phyloP scores from a whole-genome alignment of 2,113 vertebrate genomes.

The Monarcha castaneiventris region DNA sequence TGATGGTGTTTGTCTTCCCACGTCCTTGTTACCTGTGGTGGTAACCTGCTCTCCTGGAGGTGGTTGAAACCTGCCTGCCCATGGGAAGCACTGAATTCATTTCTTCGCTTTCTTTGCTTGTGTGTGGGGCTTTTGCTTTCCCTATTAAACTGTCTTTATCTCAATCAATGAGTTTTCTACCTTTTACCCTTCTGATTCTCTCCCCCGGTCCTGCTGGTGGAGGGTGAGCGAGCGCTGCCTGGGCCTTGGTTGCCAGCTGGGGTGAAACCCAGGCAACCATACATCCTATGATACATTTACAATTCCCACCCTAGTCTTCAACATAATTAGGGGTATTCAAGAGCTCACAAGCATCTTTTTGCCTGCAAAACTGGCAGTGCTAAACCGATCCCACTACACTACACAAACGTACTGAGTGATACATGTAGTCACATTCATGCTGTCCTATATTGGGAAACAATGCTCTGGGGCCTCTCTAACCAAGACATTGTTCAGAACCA shows the following conservation, averaged over 20 bases:
- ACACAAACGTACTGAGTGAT: neutral
- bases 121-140: neutral
- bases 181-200: neutral
- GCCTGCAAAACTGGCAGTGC: neutral
- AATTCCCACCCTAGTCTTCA: neutral
- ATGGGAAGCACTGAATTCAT: neutral
- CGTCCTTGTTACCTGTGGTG: neutral
- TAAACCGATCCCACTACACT: neutral
- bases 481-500: neutral
- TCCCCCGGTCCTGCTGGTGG: neutral
- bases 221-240: neutral
- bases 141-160: neutral
- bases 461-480: neutral
- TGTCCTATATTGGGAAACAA: neutral
- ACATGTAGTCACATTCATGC: rapidly evolving
- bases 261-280: neutral
- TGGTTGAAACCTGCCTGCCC: neutral
- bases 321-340: neutral
- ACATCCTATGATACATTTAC: neutral
- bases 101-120: neutral
- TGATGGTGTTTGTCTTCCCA: neutral
- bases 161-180: neutral
- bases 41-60: neutral
- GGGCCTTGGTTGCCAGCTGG: neutral
- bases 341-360: neutral